Evolutionary conservation across 2,797 vertebrate species (phyloP).

Genomic region (Brachyrhaphis roseni): DNA sequence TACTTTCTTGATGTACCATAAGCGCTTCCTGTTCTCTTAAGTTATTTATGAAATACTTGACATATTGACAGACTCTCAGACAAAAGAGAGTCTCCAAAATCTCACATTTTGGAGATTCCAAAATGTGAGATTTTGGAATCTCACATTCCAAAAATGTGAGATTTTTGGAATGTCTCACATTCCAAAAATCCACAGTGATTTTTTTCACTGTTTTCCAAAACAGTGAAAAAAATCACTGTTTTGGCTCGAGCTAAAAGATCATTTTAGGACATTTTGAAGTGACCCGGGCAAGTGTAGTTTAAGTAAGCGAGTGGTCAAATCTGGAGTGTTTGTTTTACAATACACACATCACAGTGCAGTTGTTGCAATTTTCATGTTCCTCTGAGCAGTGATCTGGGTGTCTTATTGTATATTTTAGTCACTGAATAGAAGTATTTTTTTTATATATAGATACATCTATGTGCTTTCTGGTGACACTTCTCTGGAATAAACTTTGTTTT

Average conservation of each 20-base stretch:
- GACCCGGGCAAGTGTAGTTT: neutral
- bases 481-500: neutral
- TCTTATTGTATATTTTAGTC: neutral
- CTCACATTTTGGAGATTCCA: neutral
- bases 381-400: neutral
- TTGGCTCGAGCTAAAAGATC: neutral
- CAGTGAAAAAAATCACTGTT: neutral
- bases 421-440: neutral
- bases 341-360: neutral
- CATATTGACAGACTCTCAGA: neutral
- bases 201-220: too few relatives aligned
- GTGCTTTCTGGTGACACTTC: too few relatives aligned
- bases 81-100: too few relatives aligned
- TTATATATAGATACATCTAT: neutral
- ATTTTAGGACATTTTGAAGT: neutral
- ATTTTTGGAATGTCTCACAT: too few relatives aligned
- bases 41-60: neutral
- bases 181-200: too few relatives aligned
- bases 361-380: neutral
- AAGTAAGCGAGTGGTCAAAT: neutral
- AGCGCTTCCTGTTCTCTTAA: neutral
- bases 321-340: neutral
- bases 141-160: too few relatives aligned
- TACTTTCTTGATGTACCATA: too few relatives aligned
- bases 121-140: too few relatives aligned